These are phyloP conservation scores for Mugil cephalus DNA, from an alignment of 2,113 vertebrate genomes.

Conservation along the genomic window DNA sequence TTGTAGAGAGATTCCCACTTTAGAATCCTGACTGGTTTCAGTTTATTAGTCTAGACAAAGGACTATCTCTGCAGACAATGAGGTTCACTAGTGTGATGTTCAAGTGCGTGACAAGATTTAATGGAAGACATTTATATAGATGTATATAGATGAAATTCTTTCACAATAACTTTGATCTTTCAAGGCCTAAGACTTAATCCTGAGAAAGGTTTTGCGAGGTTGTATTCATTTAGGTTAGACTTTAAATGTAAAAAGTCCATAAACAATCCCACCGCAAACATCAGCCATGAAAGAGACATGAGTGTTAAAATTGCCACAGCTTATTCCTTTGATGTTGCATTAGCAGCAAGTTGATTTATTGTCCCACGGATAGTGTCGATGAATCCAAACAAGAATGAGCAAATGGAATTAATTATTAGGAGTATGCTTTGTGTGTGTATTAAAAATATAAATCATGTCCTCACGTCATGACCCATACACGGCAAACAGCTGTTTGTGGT, in stretches of 20 bases:
- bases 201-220: background rate
- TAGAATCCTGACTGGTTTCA: background rate
- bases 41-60: background rate
- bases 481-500: too few relatives aligned
- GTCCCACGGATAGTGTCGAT: too few relatives aligned
- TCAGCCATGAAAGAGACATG: background rate
- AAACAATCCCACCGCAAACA: background rate
- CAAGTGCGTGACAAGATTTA: background rate
- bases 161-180: background rate
- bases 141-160: too few relatives aligned
- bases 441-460: too few relatives aligned
- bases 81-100: background rate
- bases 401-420: too few relatives aligned
- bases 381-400: too few relatives aligned
- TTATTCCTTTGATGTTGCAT: background rate
- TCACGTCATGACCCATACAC: too few relatives aligned
- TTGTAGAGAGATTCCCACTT: conserved; percentile 15
- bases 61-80: background rate
- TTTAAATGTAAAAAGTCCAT: too few relatives aligned
- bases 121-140: accelerated
- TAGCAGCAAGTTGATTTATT: background rate
- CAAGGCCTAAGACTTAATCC: background rate
- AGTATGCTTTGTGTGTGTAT: too few relatives aligned
- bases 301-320: background rate
- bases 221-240: background rate